Evolutionary conservation across 2,888 invertebrate genomes (phyloP).

Genomic region (Nysson spinosus): DNA sequence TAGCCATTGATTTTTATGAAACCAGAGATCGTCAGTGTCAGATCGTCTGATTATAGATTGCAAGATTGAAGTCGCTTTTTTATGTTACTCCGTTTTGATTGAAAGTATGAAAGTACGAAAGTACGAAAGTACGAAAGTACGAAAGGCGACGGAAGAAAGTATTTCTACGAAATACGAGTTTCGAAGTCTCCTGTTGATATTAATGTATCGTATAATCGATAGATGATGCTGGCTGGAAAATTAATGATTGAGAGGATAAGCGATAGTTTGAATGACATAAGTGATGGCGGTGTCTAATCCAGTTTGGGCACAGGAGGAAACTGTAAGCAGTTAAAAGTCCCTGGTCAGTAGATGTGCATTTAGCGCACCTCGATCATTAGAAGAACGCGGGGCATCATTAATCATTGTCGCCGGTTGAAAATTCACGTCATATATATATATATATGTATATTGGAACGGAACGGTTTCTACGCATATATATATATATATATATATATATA

Average conservation of each 20-base stretch:
- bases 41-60: too few species aligned
- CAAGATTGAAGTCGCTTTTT: too few species aligned
- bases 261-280: conserved; percentile 2
- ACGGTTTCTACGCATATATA: too few species aligned
- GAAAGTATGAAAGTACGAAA: too few species aligned
- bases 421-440: conserved; percentile 27
- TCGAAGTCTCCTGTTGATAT: too few species aligned
- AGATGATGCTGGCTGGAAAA: neutral
- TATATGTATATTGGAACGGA: too few species aligned
- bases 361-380: conserved; percentile 11
- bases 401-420: conserved; percentile 38
- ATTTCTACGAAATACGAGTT: too few species aligned
- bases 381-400: conserved; percentile 28
- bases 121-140: too few species aligned
- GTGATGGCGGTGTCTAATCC: conserved; percentile 2
- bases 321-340: neutral
- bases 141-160: too few species aligned
- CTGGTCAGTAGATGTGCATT: conserved; percentile 19
- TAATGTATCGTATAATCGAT: neutral
- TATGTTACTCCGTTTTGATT: too few species aligned
- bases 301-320: conserved; percentile 9
- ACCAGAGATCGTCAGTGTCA: too few species aligned
- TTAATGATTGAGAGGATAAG: conserved; percentile 15
- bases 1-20: too few species aligned
- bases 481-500: conserved; percentile 11